A percentile compares a stretch with the other conserved stretches of the same genome.
phyloP scores from a whole-genome alignment of 1,140 invertebrate species.

The Triops cancriformis region DNA sequence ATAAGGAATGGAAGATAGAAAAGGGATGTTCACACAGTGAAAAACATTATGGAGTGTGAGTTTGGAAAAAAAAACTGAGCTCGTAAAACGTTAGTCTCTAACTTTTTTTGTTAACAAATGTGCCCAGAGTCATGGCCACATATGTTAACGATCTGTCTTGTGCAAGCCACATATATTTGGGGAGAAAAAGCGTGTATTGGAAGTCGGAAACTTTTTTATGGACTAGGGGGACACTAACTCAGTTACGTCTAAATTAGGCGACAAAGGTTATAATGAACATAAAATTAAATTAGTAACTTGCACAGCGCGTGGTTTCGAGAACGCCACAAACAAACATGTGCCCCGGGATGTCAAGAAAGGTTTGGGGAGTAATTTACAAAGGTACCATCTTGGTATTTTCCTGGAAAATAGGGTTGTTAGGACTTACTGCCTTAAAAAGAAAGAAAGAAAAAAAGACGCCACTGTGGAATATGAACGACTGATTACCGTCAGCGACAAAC shows the following conservation, averaged over 20 bases:
- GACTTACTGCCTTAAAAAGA: no score
- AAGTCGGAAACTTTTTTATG: not conserved
- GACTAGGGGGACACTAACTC: not conserved
- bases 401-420: no score
- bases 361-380: not conserved
- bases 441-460: no score
- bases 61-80: not conserved
- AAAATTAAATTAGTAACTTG: not conserved
- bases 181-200: not conserved
- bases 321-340: not conserved
- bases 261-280: not conserved
- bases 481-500: no score
- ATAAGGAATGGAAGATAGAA: not conserved
- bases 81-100: not conserved
- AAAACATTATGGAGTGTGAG: not conserved
- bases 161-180: not conserved
- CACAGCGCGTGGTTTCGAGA: not conserved
- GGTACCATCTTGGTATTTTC: not conserved
- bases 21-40: not conserved
- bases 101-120: constrained; percentile 4
- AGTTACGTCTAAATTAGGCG: not conserved
- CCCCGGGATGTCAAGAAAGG: not conserved
- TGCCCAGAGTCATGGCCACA: not conserved
- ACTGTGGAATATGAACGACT: no score
- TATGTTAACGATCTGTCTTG: constrained; percentile 5